Evolutionary conservation across 2,113 vertebrate species (phyloP).

Genomic region (Chaetodon trifascialis): DNA sequence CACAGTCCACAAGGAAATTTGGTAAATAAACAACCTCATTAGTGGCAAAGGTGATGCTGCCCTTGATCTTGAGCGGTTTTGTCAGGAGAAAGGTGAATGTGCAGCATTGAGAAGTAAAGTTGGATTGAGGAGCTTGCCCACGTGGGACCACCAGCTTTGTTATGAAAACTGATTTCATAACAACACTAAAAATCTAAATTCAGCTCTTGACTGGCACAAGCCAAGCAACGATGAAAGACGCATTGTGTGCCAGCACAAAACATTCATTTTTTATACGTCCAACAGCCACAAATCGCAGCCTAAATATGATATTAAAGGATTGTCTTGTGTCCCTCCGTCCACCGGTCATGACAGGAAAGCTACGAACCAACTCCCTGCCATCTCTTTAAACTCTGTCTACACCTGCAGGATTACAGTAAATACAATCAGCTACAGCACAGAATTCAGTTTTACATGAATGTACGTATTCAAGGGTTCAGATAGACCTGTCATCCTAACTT

Average conservation of each 20-base stretch:
- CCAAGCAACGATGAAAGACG: neutral
- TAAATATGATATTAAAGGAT: neutral
- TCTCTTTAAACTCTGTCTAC: slow-evolving; percentile 3
- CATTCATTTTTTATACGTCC: neutral
- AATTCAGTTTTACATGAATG: slow-evolving; percentile 9
- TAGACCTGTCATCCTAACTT: slow-evolving; percentile 13
- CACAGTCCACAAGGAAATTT: slow-evolving; percentile 75
- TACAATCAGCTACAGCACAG: slow-evolving; percentile 1
- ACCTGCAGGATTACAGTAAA: neutral
- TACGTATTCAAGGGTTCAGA: slow-evolving; percentile 17
- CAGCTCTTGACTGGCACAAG: slow-evolving; percentile 5
- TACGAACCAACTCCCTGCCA: neutral
- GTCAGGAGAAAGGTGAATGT: slow-evolving; percentile 62
- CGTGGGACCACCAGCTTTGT: slow-evolving; percentile 37
- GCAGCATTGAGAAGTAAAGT: slow-evolving; percentile 61
- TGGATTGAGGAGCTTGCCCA: slow-evolving; percentile 48
- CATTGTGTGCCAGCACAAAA: neutral
- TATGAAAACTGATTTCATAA: slow-evolving; percentile 40
- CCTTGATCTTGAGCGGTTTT: slow-evolving; percentile 74
- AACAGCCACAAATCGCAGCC: neutral
- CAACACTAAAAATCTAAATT: slow-evolving; percentile 41
- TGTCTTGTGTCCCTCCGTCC: neutral
- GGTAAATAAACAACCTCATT: slow-evolving; percentile 78
- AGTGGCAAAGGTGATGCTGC: slow-evolving; percentile 76
- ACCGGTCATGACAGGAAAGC: neutral